A percentile compares a stretch with the other conserved stretches of the same genome.
Evolutionary conservation across 2,888 invertebrate genomes (phyloP).

Genomic region (Cerceris ruficornis): DNA sequence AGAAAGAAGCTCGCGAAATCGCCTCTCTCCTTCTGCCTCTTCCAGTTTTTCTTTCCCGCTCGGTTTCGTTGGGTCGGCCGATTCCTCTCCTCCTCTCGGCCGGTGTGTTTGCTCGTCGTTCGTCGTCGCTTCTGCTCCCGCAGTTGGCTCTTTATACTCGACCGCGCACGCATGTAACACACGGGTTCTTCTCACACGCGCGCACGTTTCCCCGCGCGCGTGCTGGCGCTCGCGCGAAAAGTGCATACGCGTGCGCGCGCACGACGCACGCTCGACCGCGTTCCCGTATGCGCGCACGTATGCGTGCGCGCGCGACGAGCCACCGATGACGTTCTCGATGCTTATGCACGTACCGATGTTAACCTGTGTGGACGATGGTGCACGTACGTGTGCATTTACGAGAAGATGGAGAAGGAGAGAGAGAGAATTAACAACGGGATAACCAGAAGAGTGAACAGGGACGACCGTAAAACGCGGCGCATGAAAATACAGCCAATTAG

Average conservation of each 20-base stretch:
- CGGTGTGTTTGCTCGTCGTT: conserved; percentile 59
- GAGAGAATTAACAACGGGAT: too few species aligned
- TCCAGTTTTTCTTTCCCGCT: conserved; percentile 2
- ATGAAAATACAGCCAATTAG: too few species aligned
- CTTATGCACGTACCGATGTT: neutral
- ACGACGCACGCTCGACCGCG: conserved; percentile 26
- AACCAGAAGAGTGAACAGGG: too few species aligned
- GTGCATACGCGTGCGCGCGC: conserved; percentile 7
- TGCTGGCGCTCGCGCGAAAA: conserved; percentile 10
- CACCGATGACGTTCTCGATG: neutral
- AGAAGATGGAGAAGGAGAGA: too few species aligned
- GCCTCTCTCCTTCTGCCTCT: conserved; percentile 17
- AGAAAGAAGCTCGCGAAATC: conserved; percentile 38
- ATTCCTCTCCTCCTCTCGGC: conserved; percentile 18
- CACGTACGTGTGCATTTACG: neutral
- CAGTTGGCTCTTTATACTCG: conserved; percentile 54
- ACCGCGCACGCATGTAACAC: conserved; percentile 22
- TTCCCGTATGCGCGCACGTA: conserved; percentile 6
- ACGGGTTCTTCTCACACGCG: neutral
- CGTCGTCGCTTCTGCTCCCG: conserved; percentile 60
- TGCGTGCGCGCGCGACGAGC: too few species aligned
- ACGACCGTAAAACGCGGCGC: too few species aligned
- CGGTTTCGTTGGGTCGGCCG: neutral
- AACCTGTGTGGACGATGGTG: neutral
- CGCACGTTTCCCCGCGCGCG: neutral